Evolutionary conservation across 2,797 vertebrate genomes (phyloP).

Genomic region (Malacoraja senta): DNA sequence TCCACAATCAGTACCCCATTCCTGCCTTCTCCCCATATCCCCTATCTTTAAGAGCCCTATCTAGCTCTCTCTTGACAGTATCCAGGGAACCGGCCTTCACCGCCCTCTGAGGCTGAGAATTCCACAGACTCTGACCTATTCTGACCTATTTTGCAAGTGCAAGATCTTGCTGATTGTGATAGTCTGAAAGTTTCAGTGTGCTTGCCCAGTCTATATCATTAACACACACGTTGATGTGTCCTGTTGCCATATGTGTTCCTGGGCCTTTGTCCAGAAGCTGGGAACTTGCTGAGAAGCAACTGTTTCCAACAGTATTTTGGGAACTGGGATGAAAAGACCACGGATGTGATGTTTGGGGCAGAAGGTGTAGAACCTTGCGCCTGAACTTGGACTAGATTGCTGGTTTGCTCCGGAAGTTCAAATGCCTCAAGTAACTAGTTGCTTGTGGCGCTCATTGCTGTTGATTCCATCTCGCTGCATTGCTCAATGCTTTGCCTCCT

Average conservation of each 20-base stretch:
- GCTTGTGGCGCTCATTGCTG: background rate
- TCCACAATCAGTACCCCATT: too few relatives aligned
- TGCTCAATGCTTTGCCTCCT: conserved; percentile 40
- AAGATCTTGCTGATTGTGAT: background rate
- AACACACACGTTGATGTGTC: background rate
- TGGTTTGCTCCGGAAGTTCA: background rate
- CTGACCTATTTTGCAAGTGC: too few relatives aligned
- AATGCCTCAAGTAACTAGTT: background rate
- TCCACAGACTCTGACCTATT: too few relatives aligned
- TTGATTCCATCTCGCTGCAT: background rate
- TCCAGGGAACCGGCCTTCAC: too few relatives aligned
- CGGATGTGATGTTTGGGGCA: background rate
- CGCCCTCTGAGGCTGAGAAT: too few relatives aligned
- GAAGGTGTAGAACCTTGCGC: background rate
- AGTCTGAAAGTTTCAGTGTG: background rate
- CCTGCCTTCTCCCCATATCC: too few relatives aligned
- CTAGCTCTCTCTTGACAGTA: too few relatives aligned
- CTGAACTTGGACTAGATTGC: background rate
- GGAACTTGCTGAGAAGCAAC: background rate
- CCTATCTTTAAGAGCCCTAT: too few relatives aligned
- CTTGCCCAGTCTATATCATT: background rate
- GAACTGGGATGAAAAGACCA: too few relatives aligned
- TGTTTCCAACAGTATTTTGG: background rate
- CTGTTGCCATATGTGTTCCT: background rate
- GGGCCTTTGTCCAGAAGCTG: background rate